A percentile compares a stretch with the other conserved stretches of the same genome.
Conservation (phyloP, 2,113 vertebrate species). For the Aegypius monachus region DNA sequence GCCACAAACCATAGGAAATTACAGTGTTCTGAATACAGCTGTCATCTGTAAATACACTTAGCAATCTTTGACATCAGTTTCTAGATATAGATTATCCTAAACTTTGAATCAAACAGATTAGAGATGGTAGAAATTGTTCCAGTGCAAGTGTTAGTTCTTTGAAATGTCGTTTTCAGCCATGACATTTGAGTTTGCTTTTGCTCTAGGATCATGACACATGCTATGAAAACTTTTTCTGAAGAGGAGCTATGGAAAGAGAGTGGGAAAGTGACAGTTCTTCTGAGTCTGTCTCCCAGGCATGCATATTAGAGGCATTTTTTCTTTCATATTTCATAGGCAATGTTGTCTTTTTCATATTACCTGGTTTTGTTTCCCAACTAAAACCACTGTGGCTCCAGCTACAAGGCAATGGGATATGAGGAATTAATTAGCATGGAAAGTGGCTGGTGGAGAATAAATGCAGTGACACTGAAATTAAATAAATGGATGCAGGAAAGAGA, state of each 20-base stretch:
- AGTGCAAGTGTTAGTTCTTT: background rate
- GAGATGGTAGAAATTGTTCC: background rate
- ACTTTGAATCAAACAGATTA: background rate
- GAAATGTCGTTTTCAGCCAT: conserved; percentile 1
- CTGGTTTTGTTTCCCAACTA: background rate
- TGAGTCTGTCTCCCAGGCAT: background rate
- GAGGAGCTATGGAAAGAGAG: background rate
- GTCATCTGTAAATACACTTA: background rate
- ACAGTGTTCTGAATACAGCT: background rate
- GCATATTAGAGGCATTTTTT: background rate
- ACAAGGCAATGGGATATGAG: background rate
- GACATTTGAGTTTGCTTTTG: background rate
- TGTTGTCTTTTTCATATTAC: background rate
- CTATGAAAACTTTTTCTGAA: background rate
- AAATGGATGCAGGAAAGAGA: background rate
- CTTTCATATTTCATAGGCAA: background rate
- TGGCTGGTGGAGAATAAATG: background rate
- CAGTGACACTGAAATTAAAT: background rate
- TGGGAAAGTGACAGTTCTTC: background rate
- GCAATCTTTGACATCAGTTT: background rate
- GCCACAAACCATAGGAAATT: background rate
- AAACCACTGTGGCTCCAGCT: background rate
- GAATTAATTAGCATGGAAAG: background rate
- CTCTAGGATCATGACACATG: background rate
- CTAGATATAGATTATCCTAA: background rate